A percentile compares a stretch with the other conserved stretches of the same genome.
Evolutionary conservation across 2,888 invertebrate species (phyloP).

Genomic region (Ormyrus labotus): DNA sequence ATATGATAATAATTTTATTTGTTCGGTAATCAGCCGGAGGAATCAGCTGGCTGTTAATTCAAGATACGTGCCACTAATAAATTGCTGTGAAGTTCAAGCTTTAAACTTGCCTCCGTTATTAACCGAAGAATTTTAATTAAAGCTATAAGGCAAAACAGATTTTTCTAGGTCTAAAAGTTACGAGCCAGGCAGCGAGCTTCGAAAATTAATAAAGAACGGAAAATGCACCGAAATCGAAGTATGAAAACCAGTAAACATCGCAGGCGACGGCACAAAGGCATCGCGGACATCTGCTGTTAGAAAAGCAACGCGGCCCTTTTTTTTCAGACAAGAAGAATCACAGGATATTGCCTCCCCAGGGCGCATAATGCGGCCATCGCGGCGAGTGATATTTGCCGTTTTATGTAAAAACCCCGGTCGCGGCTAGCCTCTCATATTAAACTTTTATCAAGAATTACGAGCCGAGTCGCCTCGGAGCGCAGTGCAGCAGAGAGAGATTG

Average conservation of each 20-base stretch:
- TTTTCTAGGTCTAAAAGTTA: not conserved
- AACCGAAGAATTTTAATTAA: not conserved
- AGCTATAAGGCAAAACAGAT: not conserved
- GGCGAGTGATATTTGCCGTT: slow-evolving; percentile 72
- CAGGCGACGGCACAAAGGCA: not conserved
- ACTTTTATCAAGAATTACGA: slow-evolving; percentile 69
- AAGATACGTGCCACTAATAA: slow-evolving; percentile 58
- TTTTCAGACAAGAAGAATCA: slow-evolving; percentile 60
- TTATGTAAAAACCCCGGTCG: slow-evolving; percentile 69
- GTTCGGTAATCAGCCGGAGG: slow-evolving; percentile 70
- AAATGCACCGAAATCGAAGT: not conserved
- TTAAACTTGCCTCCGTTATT: not conserved
- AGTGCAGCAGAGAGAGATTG: not conserved
- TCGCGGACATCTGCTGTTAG: slow-evolving; percentile 41
- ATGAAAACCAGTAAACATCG: not conserved
- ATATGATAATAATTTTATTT: slow-evolving; percentile 72
- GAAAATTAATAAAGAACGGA: not conserved
- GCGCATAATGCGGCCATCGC: slow-evolving; percentile 72
- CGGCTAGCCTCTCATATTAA: slow-evolving; percentile 70
- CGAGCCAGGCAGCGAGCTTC: not conserved
- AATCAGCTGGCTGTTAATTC: slow-evolving; percentile 72
- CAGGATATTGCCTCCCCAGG: slow-evolving; percentile 66
- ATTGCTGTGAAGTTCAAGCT: not conserved
- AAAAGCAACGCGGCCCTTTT: not conserved
- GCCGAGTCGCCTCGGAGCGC: slow-evolving; percentile 16